Base-by-base conservation (phyloP, 2,113 vertebrate species). In the Sapayoa aenigma region DNA sequence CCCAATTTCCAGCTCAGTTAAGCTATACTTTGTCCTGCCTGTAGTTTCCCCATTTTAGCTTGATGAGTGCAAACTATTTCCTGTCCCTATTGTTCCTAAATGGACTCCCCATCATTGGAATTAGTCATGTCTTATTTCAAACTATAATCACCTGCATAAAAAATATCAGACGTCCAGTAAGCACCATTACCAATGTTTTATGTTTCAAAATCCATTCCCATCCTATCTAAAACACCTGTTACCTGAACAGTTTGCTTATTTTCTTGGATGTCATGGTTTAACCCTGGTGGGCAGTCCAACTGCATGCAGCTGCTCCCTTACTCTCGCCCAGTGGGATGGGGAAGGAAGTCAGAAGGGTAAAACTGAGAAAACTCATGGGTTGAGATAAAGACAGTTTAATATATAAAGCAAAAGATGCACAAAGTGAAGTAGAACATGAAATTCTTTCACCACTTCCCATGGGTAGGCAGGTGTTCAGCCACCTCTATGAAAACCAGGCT, bases 371-470 rank as follows among this genome's bases (percentile, higher is more conserved):
- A 47, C 7, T 22, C 0, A 0, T 28, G 23, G 1, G 14, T 12
- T 69, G 55, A 87, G 63, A 27, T 44, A 37, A 53, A 63, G 10
- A 14, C 12, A 35, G 20, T 44, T 90, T 58, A 52, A 84, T 0
- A 22, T 4, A 20, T 4, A 55, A 82, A 87, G 23, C 25, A 79
- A 84, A 89, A 87, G 11, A 20, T 4, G 1, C 4, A 6, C 7
- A 12, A 1, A n/a, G 12, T 4, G 35, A 68, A 72, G 25, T 12
- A 77, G 33, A 68, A 4, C 9, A 77, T 19, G 44, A 14, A 46
- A 46, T 68, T 71, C 1, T 30, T 33, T 90, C 2, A 13, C 10
- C 0, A 0, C 35, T 0, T 66, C 50, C 56, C 24, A 12, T 4
- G 0, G 15, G 31, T 41, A 46, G 30, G 47, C 33, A 41, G 56